Percentiles rank a stretch among this genome's conserved stretches.
phyloP scores from a whole-genome alignment of 1,140 invertebrate species.

The Thaumetopoea pityocampa region DNA sequence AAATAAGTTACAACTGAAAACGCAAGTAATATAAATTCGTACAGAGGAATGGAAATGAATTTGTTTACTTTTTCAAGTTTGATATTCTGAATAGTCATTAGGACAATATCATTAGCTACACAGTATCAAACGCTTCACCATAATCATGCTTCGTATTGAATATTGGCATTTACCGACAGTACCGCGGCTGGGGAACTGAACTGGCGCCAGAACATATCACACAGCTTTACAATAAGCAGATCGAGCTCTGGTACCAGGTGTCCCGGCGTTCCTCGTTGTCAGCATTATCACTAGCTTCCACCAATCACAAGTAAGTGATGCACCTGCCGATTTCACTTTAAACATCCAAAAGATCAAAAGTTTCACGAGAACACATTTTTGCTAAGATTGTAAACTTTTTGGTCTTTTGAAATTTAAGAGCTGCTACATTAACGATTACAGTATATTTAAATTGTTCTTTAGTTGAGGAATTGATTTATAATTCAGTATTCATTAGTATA shows the following conservation, averaged over 20 bases:
- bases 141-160: slow-evolving; percentile 61
- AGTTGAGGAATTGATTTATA: too few species aligned
- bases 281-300: slow-evolving; percentile 90
- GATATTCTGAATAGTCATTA: slow-evolving; percentile 1
- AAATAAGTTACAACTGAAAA: too few species aligned
- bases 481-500: too few species aligned
- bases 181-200: slow-evolving; percentile 92
- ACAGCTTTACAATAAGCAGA: slow-evolving; percentile 87
- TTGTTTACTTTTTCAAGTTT: too few species aligned
- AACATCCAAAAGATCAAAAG: too few species aligned
- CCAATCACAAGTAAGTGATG: slow-evolving; percentile 84
- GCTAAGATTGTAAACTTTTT: too few species aligned
- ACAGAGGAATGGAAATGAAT: too few species aligned
- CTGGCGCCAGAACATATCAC: slow-evolving; percentile 86
- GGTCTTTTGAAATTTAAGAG: too few species aligned
- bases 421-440: too few species aligned
- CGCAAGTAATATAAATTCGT: too few species aligned
- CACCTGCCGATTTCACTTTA: slow-evolving; percentile 44
- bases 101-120: slow-evolving; percentile 3
- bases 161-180: slow-evolving; percentile 77
- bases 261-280: slow-evolving; percentile 90
- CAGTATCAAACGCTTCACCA: slow-evolving; percentile 16
- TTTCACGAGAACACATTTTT: too few species aligned
- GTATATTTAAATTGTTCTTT: too few species aligned
- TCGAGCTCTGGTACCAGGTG: slow-evolving; percentile 92